A percentile compares a stretch with the other conserved stretches of the same genome.
Conservation (phyloP, 1,140 invertebrate genomes). For the Brachionus calyciflorus region DNA sequence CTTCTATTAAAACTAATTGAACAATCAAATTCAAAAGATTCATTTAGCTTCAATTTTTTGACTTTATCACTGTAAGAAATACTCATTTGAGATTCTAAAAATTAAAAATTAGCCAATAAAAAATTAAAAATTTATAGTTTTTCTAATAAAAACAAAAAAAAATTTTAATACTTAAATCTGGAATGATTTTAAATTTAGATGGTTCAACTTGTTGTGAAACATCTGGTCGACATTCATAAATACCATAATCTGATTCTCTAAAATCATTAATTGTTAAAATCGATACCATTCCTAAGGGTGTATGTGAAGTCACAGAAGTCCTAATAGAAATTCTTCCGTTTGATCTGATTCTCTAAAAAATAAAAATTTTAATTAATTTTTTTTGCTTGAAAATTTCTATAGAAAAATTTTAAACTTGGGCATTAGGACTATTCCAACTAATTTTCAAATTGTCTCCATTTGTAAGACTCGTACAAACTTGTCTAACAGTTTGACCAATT, state of each 20-base stretch:
- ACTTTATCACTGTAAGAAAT: background rate
- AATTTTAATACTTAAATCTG: background rate
- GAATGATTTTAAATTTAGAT: background rate
- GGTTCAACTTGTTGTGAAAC: background rate
- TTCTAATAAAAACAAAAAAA: background rate
- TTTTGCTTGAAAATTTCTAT: background rate
- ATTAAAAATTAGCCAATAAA: no score
- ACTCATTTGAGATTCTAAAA: background rate
- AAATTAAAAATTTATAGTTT: no score
- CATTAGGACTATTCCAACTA: background rate
- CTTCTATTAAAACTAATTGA: background rate
- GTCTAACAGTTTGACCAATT: background rate
- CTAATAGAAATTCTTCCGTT: background rate
- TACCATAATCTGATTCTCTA: background rate
- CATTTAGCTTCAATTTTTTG: background rate
- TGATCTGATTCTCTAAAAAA: background rate
- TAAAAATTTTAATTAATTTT: background rate
- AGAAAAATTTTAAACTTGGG: background rate
- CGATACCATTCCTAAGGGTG: background rate
- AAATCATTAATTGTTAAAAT: background rate
- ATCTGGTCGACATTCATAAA: background rate
- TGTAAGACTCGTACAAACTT: background rate
- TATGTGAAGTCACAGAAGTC: background rate
- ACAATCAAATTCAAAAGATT: conserved; percentile 13
- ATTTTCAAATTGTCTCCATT: background rate